Evolutionary conservation across 2,888 invertebrate genomes (phyloP), one percentile per base, ranked within the genome.

Genomic region (Pseudoips prasinana): DNA sequence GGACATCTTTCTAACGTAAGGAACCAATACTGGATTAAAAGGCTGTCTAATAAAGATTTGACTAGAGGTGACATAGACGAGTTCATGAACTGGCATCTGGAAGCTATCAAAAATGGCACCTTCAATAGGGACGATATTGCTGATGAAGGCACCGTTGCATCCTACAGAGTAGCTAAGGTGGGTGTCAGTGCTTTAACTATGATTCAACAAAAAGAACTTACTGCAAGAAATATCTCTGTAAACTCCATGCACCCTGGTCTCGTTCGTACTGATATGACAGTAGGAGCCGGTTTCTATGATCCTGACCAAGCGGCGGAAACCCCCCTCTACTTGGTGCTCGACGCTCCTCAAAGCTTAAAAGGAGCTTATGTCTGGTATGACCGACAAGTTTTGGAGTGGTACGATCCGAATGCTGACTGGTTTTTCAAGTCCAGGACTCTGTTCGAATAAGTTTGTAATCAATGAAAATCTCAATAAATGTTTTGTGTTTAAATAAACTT

Each of bases 241-340:
- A 94, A 94, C 69, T 82, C 91, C 6, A 90, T 93, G 58, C 92
- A 93, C 67, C 95, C 95, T 3, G 95, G 95, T 0, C 90, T 93
- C 49, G 94, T 95, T 0, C 90, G 90, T 40, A 96, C 95, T 0
- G 94, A 95, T 56, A 94, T 96, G 94, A 91, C 92, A 0, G 84
- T 81, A 20, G 90, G 91, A 10, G 88, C 86, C 46, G 95, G 93
- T 0, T 72, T 81, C 28, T 75, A 89, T 23, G 90, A 84, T 1
- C 65, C 86, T 4, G 92, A 92, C 10, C 73, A 89, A 58, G 90
- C 91, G 5, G 92, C 92, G 0, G 76, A 79, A 37, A 90, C 90
- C 1, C 90, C 91, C 0, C 40, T 90, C 0, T 90, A 89, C 49
- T 52, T 90, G 59, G 92, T 89, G 25, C 79, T 90, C 3, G 69